phyloP scores from a whole-genome alignment of 2,113 vertebrate species.

The Dipodomys merriami region DNA sequence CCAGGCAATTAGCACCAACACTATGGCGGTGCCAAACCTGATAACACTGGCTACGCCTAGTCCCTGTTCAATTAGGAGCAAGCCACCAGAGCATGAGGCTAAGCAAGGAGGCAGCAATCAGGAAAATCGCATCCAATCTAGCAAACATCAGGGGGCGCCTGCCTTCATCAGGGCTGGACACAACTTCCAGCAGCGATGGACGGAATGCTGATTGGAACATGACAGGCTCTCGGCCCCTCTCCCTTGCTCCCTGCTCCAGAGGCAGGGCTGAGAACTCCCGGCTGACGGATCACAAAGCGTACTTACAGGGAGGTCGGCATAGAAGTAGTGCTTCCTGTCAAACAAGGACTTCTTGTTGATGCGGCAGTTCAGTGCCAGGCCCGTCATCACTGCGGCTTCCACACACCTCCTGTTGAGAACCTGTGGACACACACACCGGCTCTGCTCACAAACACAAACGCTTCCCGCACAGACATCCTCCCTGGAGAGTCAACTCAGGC shows the following conservation, averaged over 20 bases:
- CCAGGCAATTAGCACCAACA: conserved; percentile 79
- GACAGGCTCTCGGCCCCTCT: conserved; percentile 42
- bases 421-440: conserved; percentile 85
- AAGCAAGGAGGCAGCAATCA: conserved; percentile 83
- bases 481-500: conserved; percentile 36
- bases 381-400: conserved; percentile 97
- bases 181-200: conserved; percentile 59
- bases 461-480: conserved; percentile 58
- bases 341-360: conserved; percentile 97
- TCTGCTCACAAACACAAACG: conserved; percentile 76
- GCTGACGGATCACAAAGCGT: conserved; percentile 6
- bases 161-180: conserved; percentile 72
- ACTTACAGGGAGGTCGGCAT: conserved; percentile 98
- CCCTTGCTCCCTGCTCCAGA: rapidly evolving
- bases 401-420: conserved; percentile 97
- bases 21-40: conserved; percentile 71
- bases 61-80: conserved; percentile 82
- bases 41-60: conserved; percentile 74
- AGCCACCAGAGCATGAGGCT: conserved; percentile 81
- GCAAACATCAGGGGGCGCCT: conserved; percentile 70
- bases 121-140: conserved; percentile 80
- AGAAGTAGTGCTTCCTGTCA: conserved; percentile 99
- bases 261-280: conserved; percentile 38
- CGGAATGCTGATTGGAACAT: conserved; percentile 59
- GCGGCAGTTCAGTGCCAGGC: conserved; percentile 93